Evolutionary conservation across 2,113 vertebrate species (phyloP).

Genomic region (Prunella himalayana): DNA sequence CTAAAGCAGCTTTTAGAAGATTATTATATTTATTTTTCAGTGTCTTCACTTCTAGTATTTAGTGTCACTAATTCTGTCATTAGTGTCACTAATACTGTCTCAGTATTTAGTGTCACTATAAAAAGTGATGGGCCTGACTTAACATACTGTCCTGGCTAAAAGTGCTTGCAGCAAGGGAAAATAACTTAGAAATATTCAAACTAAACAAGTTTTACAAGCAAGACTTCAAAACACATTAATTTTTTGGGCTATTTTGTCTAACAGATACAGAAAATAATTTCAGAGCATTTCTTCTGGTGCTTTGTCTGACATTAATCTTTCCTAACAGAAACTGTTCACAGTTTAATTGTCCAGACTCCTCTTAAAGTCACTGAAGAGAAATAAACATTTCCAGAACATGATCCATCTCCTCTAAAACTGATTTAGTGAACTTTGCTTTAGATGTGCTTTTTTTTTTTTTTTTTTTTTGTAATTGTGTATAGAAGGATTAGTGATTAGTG

Average conservation of each 20-base stretch:
- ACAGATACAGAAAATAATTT: background rate
- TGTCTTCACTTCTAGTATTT: background rate
- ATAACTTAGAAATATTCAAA: background rate
- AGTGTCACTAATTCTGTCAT: background rate
- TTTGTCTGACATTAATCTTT: background rate
- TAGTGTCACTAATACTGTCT: background rate
- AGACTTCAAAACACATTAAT: background rate
- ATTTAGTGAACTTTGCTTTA: background rate
- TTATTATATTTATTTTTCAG: background rate
- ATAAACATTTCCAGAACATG: background rate
- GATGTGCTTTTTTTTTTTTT: background rate
- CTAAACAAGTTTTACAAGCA: background rate
- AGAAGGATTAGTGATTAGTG: background rate
- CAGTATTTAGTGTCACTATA: background rate
- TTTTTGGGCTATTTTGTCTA: background rate
- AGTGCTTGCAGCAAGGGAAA: background rate
- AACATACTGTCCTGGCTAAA: background rate
- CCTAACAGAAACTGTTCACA: background rate
- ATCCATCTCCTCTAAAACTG: background rate
- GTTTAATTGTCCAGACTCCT: background rate
- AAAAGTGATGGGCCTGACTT: background rate
- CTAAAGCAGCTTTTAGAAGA: background rate
- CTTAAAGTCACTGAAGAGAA: background rate
- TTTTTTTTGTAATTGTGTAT: accelerated
- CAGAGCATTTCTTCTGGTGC: background rate